Evolutionary conservation across 2,888 invertebrate species (phyloP), one percentile per base, ranked within the genome.

Genomic region (Brachyptera putata): DNA sequence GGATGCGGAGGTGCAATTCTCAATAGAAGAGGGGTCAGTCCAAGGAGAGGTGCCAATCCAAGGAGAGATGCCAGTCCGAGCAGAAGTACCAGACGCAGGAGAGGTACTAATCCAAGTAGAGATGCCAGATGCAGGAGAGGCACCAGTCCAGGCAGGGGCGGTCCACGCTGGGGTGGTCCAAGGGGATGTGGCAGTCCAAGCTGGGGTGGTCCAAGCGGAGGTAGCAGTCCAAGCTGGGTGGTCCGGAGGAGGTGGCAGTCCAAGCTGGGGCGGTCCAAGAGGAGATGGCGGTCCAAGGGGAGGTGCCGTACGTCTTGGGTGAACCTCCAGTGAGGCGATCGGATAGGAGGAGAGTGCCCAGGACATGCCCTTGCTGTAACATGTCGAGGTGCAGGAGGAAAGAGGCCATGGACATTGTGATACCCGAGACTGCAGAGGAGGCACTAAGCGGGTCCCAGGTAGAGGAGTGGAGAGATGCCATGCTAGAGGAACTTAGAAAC

Each of bases 401-500:
- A 41, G 37, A 30, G 24, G 21, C 57, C 57, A n/a, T n/a, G n/a
- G n/a, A n/a, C n/a, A n/a, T n/a, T n/a, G n/a, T n/a, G n/a, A n/a
- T n/a, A n/a, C n/a, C n/a, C n/a, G 41, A 57, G 39, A 57, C 21
- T 43, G 57, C 57, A 21, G 41, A 41, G 57, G 57, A 41, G 41
- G 41, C 43, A 37, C 57, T 37, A 24, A 36, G 43, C 22, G 57
- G 57, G 18, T 43, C 18, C 18, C 41, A 57, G 41, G 57, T 39
- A n/a, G 21, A 14, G 18, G 37, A 57, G 41, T 39, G 57, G 57
- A 57, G 41, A 26, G 41, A 22, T 25, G 36, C 57, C 18, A 34
- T 37, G 57, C 18, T 37, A 25, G 57, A 57, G 24, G 57, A 57
- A 39, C 18, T 57, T 9, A 24, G 30, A 30, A 41, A 57, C 24